Base-by-base conservation (phyloP, 2,797 vertebrate genomes). In the Schizopygopsis pylzovi region DNA sequence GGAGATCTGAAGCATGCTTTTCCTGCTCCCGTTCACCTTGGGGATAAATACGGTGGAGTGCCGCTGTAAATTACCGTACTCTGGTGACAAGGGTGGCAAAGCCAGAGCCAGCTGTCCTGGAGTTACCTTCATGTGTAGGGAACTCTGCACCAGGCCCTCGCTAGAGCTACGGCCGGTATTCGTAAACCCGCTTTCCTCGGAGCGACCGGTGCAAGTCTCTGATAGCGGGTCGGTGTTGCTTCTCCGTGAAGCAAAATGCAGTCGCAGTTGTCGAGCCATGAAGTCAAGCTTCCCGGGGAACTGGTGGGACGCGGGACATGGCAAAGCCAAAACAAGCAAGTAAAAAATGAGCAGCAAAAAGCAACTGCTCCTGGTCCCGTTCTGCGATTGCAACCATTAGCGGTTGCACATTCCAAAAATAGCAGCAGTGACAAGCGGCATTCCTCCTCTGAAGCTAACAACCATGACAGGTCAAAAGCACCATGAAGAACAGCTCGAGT, bases 231-330 rank as follows among this genome's bases (percentile, higher is more conserved):
- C 97, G 10, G 97, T 98, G 93, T 96, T 96, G 92, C 97, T 99
- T 95, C 97, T 97, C 90, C 95, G 95, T 84, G 96, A 93, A 90
- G 97, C 96, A 91, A 99, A 98, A 93, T 97, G 97, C 94, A 98
- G 93, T 94, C 97, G 97, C 93, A 98, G 95, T 93, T 94, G 95
- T 87, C 94, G 95, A 92, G 97, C 97, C 98, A 99, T 99, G 94
- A 95, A 47, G 95, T 93, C 95, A 95, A 96, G 95, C 95, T 95
- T 94, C 94, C 96, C 95, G 94, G 33, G 92, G 94, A 94, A 88
- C 90, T 92, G 90, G 89, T 81, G 82, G 92, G 90, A 39, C 37
- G 91, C 83, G 81, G 94, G 87, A 93, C 96, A 96, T 95, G 93
- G 93, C 94, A 91, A 93, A 86, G 93, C 87, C 81, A 89, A 71